phyloP scores from a whole-genome alignment of 2,113 vertebrate genomes.

The Carassius auratus region DNA sequence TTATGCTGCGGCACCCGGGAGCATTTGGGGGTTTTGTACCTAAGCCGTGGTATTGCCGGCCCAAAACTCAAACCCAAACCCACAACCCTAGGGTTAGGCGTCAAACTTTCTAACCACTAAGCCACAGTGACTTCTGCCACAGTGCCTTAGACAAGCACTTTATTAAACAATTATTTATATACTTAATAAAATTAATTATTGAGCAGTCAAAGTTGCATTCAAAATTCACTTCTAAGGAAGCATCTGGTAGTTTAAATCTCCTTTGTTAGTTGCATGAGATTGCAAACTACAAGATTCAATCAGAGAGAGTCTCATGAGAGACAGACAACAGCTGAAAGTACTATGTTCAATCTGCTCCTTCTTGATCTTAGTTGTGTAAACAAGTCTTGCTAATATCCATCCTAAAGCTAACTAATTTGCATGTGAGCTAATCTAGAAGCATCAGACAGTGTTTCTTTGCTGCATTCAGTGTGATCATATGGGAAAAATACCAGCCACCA shows the following conservation, averaged over 20 bases:
- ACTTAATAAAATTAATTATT: background rate
- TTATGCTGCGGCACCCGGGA: no score
- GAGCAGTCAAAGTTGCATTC: background rate
- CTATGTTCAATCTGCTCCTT: background rate
- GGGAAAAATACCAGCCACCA: background rate
- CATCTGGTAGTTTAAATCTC: background rate
- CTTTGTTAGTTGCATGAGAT: background rate
- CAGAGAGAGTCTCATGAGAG: background rate
- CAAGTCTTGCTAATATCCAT: conserved; percentile 10
- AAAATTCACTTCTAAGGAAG: background rate
- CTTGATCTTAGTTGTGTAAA: conserved; percentile 6
- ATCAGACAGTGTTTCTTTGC: background rate
- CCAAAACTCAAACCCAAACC: no score
- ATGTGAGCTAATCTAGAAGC: background rate
- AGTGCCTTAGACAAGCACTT: background rate
- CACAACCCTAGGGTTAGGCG: no score
- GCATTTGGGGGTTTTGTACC: no score
- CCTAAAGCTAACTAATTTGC: conserved; percentile 11
- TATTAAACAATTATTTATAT: background rate
- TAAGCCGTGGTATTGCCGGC: no score
- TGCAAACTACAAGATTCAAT: background rate
- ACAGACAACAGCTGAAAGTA: background rate
- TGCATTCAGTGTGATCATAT: background rate
- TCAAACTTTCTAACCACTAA: no score
- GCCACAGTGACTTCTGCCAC: background rate